Percentiles rank a stretch among this genome's conserved stretches.
These are phyloP conservation scores for Erebia ligea DNA, from an alignment of 2,888 invertebrate genomes.

Conservation along the genomic window DNA sequence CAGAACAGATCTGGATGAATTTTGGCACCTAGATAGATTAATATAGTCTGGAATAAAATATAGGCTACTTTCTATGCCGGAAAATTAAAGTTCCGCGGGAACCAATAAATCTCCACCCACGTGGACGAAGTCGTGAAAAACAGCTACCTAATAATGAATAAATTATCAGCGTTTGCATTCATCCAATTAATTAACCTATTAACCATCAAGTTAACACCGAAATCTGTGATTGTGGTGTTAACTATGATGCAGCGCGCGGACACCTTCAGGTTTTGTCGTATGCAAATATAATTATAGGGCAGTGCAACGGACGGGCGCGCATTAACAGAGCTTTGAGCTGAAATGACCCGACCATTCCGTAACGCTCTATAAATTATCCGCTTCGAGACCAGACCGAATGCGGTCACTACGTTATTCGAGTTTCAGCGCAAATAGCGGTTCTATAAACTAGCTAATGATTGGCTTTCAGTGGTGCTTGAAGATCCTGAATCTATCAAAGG, in stretches of 20 bases:
- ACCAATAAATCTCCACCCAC: too few relatives aligned
- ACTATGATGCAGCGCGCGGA: background rate
- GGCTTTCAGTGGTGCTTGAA: constrained; percentile 5
- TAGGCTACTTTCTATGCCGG: too few relatives aligned
- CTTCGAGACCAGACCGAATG: constrained; percentile 49
- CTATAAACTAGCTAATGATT: constrained; percentile 5
- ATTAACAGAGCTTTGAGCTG: constrained; percentile 74
- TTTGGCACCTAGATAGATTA: too few relatives aligned
- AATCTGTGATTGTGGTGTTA: too few relatives aligned
- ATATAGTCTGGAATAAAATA: too few relatives aligned
- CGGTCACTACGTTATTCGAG: constrained; percentile 17
- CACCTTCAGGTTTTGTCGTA: constrained; percentile 52
- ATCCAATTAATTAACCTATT: too few relatives aligned
- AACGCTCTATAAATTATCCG: constrained; percentile 68
- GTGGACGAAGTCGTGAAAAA: too few relatives aligned
- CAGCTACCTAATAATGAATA: too few relatives aligned
- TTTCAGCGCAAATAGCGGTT: constrained; percentile 17
- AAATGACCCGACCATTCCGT: constrained; percentile 75
- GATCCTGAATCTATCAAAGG: background rate
- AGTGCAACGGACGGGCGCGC: constrained; percentile 67
- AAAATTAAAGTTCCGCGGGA: too few relatives aligned
- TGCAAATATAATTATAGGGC: constrained; percentile 77
- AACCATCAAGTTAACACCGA: too few relatives aligned
- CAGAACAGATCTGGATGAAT: too few relatives aligned
- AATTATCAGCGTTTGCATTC: too few relatives aligned